Evolutionary conservation across 2,797 vertebrate genomes (phyloP), one percentile per base, ranked within the genome.

Genomic region (Columba guinea): DNA sequence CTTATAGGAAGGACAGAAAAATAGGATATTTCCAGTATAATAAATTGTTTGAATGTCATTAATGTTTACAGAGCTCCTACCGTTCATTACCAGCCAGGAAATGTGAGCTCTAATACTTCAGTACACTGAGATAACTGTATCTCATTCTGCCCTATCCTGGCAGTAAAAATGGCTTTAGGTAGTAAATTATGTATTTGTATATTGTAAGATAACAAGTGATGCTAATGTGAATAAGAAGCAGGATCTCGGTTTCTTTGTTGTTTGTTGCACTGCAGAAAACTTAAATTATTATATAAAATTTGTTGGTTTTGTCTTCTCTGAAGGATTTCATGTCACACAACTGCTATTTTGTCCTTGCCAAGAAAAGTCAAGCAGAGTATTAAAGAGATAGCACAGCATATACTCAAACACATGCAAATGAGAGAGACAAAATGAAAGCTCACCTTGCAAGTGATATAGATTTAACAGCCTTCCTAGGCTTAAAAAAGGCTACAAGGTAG

Each of bases 321-420:
- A 60, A 84, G 79, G 48, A 11, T 62, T 94, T 89, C 62, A 79
- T 81, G 46, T 1, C 12, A 89, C 34, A 75, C 17, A 77, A 71
- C 30, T 75, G 28, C 78, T 83, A 69, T 35, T 91, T 93, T 87
- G 87, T 90, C 90, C 89, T 94, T 96, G 71, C 41, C 34, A 58
- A 67, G 89, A 82, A 75, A 90, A 91, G 92, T 84, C 69, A 81
- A 94, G 89, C 0, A 0, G 79, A 82, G 80, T 92, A 94, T 95
- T 93, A 86, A 91, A 88, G 76, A 87, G 44, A 53, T 74, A 89
- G 68, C 26, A 89, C 71, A 93, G 85, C 74, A 90, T 74, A 55
- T 23, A 90, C 32, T 27, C 55, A 70, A 86, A 80, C 60, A 91
- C 84, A 35, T 78, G 44, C n/a, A 94, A 96, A 53, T 70, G 35